Conservation (phyloP, 2,888 invertebrate genomes). For the Emesis russula region DNA sequence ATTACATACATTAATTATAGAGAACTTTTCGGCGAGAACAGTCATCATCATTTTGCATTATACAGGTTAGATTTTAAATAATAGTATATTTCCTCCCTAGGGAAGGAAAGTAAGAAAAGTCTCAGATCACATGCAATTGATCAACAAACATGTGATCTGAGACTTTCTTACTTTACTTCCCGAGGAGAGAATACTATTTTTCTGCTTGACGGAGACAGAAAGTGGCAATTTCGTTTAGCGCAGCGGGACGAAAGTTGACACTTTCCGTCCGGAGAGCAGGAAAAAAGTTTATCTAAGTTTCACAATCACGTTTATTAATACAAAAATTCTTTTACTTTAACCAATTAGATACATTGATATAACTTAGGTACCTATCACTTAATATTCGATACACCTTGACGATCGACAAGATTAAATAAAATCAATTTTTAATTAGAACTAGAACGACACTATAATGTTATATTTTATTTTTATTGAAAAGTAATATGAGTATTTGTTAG, state of each 20-base stretch:
- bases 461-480: no score
- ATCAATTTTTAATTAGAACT: no score
- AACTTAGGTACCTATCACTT: slow-evolving; percentile 8
- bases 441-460: no score
- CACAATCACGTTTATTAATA: slow-evolving; percentile 3
- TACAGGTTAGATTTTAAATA: slow-evolving; percentile 18
- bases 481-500: no score
- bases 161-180: background rate
- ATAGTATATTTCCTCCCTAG: background rate
- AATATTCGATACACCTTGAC: background rate
- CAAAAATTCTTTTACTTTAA: background rate
- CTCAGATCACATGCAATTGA: background rate
- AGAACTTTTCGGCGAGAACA: slow-evolving; percentile 20
- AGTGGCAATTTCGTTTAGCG: background rate
- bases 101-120: background rate
- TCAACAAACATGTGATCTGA: background rate
- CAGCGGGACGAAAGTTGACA: slow-evolving; percentile 1
- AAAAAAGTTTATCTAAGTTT: slow-evolving; percentile 8
- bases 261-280: background rate
- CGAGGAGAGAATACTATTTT: slow-evolving; percentile 3
- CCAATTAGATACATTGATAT: background rate
- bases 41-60: slow-evolving; percentile 31
- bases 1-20: slow-evolving; percentile 27
- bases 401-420: no score
- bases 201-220: background rate